Conservation (phyloP, 2,888 invertebrate species). For the Pollenia labialis region DNA sequence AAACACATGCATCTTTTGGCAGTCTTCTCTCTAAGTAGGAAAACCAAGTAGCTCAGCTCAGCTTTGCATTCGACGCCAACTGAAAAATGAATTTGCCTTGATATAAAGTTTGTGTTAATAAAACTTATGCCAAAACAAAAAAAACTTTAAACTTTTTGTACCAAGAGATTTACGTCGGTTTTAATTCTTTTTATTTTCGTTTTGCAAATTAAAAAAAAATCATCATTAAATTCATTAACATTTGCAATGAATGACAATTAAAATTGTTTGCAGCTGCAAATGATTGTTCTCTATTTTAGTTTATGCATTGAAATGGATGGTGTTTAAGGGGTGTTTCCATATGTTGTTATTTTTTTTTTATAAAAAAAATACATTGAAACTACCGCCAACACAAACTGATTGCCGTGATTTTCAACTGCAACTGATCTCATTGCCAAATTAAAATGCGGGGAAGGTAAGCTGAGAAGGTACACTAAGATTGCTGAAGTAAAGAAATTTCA, state of each 20-base stretch:
- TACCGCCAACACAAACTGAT: constrained; percentile 47
- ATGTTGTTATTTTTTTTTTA: not conserved
- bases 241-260: constrained; percentile 56
- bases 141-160: not conserved
- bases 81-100: not conserved
- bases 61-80: no score
- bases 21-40: no score
- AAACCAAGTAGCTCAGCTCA: no score
- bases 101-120: no score
- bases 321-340: constrained; percentile 21
- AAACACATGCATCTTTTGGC: no score
- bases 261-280: constrained; percentile 62
- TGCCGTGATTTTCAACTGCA: constrained; percentile 27
- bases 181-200: constrained; percentile 61
- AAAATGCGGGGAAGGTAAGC: not conserved
- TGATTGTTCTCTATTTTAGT: constrained; percentile 5
- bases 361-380: not conserved
- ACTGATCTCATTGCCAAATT: constrained; percentile 38
- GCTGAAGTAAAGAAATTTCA: no score
- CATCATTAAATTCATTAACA: constrained; percentile 52
- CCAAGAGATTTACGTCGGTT: constrained; percentile 76
- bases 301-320: not conserved
- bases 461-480: no score
- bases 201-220: constrained; percentile 66
- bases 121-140: constrained; percentile 5